Conservation (phyloP, 2,888 invertebrate species). For the Ellobium chinense region DNA sequence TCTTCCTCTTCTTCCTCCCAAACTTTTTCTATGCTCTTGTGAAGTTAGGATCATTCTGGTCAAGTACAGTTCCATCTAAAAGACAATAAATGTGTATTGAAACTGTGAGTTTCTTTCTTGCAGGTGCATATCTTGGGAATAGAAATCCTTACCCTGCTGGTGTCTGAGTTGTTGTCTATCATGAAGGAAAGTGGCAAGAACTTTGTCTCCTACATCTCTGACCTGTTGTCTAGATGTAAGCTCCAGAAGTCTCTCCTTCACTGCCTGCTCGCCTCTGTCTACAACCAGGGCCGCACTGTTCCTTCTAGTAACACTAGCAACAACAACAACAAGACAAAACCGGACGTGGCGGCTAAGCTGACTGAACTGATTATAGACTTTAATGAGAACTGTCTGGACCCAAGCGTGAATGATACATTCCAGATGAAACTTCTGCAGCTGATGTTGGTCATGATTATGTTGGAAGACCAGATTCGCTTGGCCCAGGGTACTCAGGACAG, state of each 20-base stretch:
- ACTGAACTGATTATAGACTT: constrained; percentile 88
- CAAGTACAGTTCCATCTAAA: neutral
- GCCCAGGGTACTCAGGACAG: constrained; percentile 7
- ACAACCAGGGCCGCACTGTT: constrained; percentile 76
- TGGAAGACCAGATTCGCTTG: constrained; percentile 86
- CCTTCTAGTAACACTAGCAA: neutral
- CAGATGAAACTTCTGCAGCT: constrained; percentile 81
- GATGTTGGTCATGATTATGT: constrained; percentile 86
- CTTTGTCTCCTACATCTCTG: constrained; percentile 88
- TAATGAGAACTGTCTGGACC: constrained; percentile 82
- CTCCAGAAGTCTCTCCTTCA: constrained; percentile 91
- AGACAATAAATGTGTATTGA: neutral
- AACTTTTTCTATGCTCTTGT: too few relatives aligned
- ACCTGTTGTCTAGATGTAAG: constrained; percentile 86
- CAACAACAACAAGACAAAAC: constrained; percentile 8
- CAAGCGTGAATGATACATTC: constrained; percentile 74
- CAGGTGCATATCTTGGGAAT: constrained; percentile 83
- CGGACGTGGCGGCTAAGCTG: constrained; percentile 75
- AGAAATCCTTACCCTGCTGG: constrained; percentile 86
- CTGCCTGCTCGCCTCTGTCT: constrained; percentile 88
- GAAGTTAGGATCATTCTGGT: neutral
- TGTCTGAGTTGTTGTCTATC: constrained; percentile 86
- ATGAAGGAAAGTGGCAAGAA: constrained; percentile 88
- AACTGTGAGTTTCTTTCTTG: neutral
- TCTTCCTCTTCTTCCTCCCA: too few relatives aligned